These are phyloP conservation scores for Paramisgurnus dabryanus DNA, from an alignment of 2,113 vertebrate species.

Conservation along the genomic window DNA sequence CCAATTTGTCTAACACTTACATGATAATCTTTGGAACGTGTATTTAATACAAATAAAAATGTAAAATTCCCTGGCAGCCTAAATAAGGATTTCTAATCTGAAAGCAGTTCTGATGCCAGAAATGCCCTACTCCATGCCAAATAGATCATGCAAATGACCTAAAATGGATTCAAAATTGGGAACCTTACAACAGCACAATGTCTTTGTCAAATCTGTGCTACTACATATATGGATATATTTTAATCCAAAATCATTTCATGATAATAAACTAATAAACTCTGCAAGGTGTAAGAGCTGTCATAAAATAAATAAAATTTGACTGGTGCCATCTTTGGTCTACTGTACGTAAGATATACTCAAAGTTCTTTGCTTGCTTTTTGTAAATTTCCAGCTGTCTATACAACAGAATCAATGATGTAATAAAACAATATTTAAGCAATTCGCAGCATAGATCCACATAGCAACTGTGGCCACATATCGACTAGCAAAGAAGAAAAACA, in stretches of 20 bases:
- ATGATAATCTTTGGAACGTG: background rate
- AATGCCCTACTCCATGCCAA: slow-evolving; percentile 45
- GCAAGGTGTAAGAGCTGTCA: too few species aligned
- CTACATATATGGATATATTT: background rate
- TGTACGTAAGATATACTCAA: background rate
- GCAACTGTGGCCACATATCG: slow-evolving; percentile 54
- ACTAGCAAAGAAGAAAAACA: background rate
- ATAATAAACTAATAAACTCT: background rate
- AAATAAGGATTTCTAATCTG: slow-evolving; percentile 1
- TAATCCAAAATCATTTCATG: background rate
- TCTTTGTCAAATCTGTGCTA: background rate
- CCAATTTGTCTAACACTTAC: too few species aligned
- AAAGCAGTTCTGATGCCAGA: slow-evolving; percentile 46
- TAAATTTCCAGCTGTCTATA: slow-evolving; percentile 49
- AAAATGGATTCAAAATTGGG: background rate
- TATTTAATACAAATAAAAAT: slow-evolving; percentile 17
- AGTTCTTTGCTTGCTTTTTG: slow-evolving; percentile 39
- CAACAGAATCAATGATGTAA: slow-evolving; percentile 87
- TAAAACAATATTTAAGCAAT: slow-evolving; percentile 85
- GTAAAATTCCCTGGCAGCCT: background rate
- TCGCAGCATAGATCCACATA: slow-evolving; percentile 66
- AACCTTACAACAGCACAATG: background rate
- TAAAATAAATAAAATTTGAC: slow-evolving; percentile 26
- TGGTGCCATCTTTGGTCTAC: background rate
- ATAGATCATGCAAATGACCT: slow-evolving; percentile 54